Evolutionary conservation across 2,888 invertebrate species (phyloP).

Genomic region (Hermodice carunculata): DNA sequence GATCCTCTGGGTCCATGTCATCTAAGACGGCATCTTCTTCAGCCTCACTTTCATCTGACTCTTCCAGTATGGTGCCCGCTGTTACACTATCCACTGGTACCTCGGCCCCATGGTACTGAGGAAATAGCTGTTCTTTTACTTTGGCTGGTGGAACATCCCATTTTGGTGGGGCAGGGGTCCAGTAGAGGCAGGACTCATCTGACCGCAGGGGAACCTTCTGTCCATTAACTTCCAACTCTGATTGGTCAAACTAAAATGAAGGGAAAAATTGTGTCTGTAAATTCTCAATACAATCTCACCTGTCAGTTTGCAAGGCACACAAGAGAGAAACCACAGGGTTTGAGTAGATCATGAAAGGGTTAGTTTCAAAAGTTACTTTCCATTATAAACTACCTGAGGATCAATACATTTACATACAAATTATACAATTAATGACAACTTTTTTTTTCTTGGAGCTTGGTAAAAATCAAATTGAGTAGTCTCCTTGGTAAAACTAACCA

Average conservation of each 20-base stretch:
- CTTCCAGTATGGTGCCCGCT: constrained; percentile 12
- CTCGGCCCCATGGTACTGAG: constrained; percentile 53
- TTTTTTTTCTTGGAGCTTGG: too few relatives aligned
- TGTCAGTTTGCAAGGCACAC: too few relatives aligned
- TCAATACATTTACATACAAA: too few relatives aligned
- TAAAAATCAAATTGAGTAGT: too few relatives aligned
- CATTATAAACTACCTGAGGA: too few relatives aligned
- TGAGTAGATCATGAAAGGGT: too few relatives aligned
- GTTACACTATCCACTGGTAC: constrained; percentile 8
- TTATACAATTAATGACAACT: too few relatives aligned
- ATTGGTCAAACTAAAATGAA: constrained; percentile 31
- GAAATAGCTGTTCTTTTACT: constrained; percentile 61
- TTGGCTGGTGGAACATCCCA: constrained; percentile 56
- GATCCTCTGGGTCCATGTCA: constrained; percentile 9
- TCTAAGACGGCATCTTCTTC: constrained; percentile 36
- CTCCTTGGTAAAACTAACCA: too few relatives aligned
- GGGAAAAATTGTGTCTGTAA: not conserved
- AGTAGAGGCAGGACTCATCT: constrained; percentile 64
- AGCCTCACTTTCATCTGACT: constrained; percentile 36
- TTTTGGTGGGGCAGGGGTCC: constrained; percentile 68
- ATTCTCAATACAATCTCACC: too few relatives aligned
- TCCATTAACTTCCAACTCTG: constrained; percentile 50
- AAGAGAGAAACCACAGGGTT: too few relatives aligned
- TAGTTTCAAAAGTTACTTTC: too few relatives aligned
- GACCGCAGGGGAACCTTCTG: constrained; percentile 41